phyloP scores from a whole-genome alignment of 1,140 invertebrate genomes.

The Leptinotarsa undecemlineata region DNA sequence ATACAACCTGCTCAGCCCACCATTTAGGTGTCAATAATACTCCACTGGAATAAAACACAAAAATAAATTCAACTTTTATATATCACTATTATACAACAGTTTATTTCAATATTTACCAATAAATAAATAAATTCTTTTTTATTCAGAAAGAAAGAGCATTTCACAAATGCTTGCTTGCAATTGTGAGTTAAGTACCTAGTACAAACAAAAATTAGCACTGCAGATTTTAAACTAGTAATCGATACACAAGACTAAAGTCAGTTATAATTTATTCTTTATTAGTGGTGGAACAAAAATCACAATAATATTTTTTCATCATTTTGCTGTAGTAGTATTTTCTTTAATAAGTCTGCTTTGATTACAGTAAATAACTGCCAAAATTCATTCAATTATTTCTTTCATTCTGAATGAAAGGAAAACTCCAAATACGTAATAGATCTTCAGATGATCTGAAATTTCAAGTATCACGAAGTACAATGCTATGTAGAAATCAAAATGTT shows the following conservation, averaged over 20 bases:
- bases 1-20: no score
- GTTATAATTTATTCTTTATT: not conserved
- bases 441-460: no score
- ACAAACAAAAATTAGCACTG: conserved; percentile 3
- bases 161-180: not conserved
- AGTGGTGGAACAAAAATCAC: not conserved
- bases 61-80: no score
- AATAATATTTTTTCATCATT: not conserved
- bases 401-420: no score
- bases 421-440: no score
- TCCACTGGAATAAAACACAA: no score
- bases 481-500: no score
- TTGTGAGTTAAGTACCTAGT: not conserved
- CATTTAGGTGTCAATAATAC: no score
- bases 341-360: not conserved
- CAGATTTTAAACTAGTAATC: not conserved
- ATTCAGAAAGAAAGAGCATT: not conserved
- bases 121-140: not conserved
- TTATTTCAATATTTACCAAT: not conserved
- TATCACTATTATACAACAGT: not conserved
- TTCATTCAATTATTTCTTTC: no score
- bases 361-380: no score
- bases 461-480: no score
- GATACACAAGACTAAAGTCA: not conserved
- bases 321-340: not conserved